phyloP scores from a whole-genome alignment of 2,113 vertebrate genomes.

The Periophthalmodon schlosseri region DNA sequence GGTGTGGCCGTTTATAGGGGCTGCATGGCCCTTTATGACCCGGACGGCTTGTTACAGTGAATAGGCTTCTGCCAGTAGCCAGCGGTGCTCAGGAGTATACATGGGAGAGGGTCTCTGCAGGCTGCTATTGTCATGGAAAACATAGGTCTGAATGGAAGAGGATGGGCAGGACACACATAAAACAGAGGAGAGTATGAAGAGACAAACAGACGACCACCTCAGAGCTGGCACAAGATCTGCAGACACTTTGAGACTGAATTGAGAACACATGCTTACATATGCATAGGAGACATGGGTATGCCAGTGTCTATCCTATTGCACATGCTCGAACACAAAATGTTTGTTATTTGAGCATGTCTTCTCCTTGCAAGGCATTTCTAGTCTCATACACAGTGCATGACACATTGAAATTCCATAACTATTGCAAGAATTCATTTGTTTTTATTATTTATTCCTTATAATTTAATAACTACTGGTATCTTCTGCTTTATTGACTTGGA shows the following conservation, averaged over 20 bases:
- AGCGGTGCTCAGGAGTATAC: conserved; percentile 56
- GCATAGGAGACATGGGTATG: not conserved
- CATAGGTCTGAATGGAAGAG: conserved; percentile 65
- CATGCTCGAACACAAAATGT: not conserved
- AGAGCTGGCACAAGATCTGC: conserved; percentile 52
- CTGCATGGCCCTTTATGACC: conserved; percentile 65
- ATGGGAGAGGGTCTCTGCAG: conserved; percentile 68
- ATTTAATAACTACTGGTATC: not conserved
- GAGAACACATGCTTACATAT: not conserved
- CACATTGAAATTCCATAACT: not conserved
- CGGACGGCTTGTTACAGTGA: conserved; percentile 58
- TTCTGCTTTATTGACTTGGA: not conserved
- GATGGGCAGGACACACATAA: conserved; percentile 76
- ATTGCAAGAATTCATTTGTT: not conserved
- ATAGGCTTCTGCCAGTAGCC: conserved; percentile 68
- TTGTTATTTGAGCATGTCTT: not conserved
- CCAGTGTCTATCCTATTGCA: not conserved
- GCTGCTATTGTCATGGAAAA: conserved; percentile 78
- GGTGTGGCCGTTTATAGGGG: conserved; percentile 52
- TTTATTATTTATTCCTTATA: not conserved
- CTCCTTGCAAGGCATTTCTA: not conserved
- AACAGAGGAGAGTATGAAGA: conserved; percentile 63
- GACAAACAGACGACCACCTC: conserved; percentile 65
- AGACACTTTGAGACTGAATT: not conserved
- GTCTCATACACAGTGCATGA: not conserved